Base-by-base conservation (phyloP, 2,797 vertebrate genomes). In the Eidolon dupreanum region DNA sequence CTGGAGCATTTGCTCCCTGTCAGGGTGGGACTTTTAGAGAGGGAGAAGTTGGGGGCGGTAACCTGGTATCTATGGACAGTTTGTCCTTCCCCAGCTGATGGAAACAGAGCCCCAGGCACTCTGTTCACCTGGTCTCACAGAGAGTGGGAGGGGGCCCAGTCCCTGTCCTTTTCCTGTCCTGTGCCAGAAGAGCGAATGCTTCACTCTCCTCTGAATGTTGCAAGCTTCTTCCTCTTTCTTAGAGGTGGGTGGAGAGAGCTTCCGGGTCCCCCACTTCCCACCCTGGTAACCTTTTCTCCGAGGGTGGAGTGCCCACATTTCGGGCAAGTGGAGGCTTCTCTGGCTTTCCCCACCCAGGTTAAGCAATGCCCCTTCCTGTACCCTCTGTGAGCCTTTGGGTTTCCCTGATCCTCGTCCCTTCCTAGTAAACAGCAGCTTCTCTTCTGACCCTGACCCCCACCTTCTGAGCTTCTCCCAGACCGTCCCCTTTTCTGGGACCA, bases 171-270 rank as follows among this genome's bases (percentile, higher is more conserved):
- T 87, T 84, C 85, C 46, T 71, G 57, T 94, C 90, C 77, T 70
- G 79, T 55, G 92, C 94, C 91, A 97, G 66, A 86, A 22, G 70
- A 94, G 85, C 11, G 10, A 78, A 74, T 85, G 68, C 71, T 86
- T 36, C 73, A 66, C 92, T 82, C n/a, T 83, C 57, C 77, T 71
- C 33, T 19, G n/a, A 71, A 84, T 97, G 96, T 97, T 89, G 96
- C 92, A 97, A 96, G 57, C 71, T 74, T 68, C 88, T 97, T 98
- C 97, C 96, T 95, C 96, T 98, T 97, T 97, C 93, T 96, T 86
- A 82, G 93, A 94, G 90, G 36, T 94, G 94, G 95, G 88, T 93
- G 96, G 96, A 68, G 93, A 68, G 59, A 74, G 81, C 77, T 93
- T 86, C 95, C 51, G 87, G 77, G 71, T 92, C 19, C 46, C 63